Conservation (phyloP, 2,113 vertebrate species). For the Axis porcinus region DNA sequence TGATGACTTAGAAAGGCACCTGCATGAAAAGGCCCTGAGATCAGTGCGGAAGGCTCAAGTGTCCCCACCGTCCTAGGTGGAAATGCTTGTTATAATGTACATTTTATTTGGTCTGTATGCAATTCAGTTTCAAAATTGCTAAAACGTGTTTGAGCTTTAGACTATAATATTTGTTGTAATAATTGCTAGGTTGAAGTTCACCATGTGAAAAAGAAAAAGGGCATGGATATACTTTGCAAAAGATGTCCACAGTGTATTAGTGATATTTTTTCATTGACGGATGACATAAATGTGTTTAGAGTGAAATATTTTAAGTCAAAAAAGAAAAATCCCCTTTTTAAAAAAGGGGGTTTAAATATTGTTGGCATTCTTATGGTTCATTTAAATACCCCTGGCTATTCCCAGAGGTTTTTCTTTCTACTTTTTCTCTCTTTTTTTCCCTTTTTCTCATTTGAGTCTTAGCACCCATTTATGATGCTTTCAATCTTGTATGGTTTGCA, state of each 20-base stretch:
- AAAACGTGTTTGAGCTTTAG: slow-evolving; percentile 95
- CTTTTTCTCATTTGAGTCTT: slow-evolving; percentile 64
- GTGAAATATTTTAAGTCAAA: slow-evolving; percentile 79
- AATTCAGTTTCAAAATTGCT: slow-evolving; percentile 86
- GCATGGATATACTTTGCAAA: slow-evolving; percentile 85
- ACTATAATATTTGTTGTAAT: slow-evolving; percentile 95
- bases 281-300: slow-evolving; percentile 78
- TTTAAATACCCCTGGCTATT: slow-evolving; percentile 70
- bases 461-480: slow-evolving; percentile 67
- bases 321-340: slow-evolving; percentile 69
- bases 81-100: slow-evolving; percentile 84
- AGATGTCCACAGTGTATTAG: slow-evolving; percentile 84
- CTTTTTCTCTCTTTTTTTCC: not conserved
- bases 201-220: slow-evolving; percentile 78
- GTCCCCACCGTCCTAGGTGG: slow-evolving; percentile 87
- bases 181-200: slow-evolving; percentile 88
- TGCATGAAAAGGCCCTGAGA: slow-evolving; percentile 94
- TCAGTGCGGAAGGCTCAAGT: slow-evolving; percentile 97
- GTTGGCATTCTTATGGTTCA: slow-evolving; percentile 62
- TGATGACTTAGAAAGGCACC: slow-evolving; percentile 97
- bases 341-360: slow-evolving; percentile 73
- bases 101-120: slow-evolving; percentile 87
- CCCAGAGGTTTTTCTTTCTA: slow-evolving; percentile 44
- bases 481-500: slow-evolving; percentile 74
- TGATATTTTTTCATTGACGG: slow-evolving; percentile 84